Base-by-base conservation (phyloP, 1,140 invertebrate species). In the Bombus polaris region DNA sequence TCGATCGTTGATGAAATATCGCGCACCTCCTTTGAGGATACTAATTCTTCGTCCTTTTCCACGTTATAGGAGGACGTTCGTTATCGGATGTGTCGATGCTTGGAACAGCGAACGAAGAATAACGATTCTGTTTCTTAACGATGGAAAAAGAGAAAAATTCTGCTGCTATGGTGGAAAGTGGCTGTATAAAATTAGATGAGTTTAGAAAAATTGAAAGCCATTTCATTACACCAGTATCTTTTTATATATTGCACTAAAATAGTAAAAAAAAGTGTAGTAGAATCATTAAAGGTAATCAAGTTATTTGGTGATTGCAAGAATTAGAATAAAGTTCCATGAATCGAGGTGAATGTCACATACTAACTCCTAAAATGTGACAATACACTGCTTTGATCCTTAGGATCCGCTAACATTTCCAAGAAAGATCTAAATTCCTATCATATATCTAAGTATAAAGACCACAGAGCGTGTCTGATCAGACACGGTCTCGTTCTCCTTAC, bases 1-100 rank as follows among this genome's bases (percentile, higher is more conserved):
- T 12, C 53, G 76, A 79, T 71, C 81, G 71, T 66, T 32, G 75
- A 47, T 39, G 68, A 72, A 85, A 72, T 79, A 72, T 39, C 65
- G 73, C 35, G n/a, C 28, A 25, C 32, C 32, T 22, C 6, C 74
- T 9, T 39, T 79, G 39, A 59, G 18, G 39, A 35, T 57, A 37
- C 57, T 66, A 71, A 80, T 70, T 35, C 22, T 47, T 57, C 22
- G 25, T 25, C 12, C 28, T 12, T 68, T 77, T 77, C 39, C 28
- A 15, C 18, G 13, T 2, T 15, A 13, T 10, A 2, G n/a, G 32
- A 18, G 81, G 42, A 53, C 47, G 79, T 85, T 73, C 77, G n/a
- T 65, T 22, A 47, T 39, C 32, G 47, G n/a, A 71, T 25, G 53
- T 75, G 28, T 25, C n/a, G 22, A 32, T 47, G 39, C 22, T 53